Evolutionary conservation across 2,797 vertebrate species (phyloP).

Genomic region (Pelobates cultripes): DNA sequence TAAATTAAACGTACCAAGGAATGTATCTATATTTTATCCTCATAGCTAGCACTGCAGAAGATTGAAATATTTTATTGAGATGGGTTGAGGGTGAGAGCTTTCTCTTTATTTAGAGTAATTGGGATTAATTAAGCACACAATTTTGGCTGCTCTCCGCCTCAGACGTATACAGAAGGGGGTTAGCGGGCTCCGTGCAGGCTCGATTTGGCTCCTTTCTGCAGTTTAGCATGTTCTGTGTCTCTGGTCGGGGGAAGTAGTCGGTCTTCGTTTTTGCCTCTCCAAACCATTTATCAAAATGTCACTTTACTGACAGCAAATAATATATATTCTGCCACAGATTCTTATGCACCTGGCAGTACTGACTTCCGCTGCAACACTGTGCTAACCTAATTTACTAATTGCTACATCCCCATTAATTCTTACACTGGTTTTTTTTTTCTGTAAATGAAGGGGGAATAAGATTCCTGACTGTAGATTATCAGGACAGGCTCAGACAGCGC

Average conservation of each 20-base stretch:
- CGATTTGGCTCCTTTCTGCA: conserved; percentile 78
- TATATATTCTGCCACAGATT: conserved; percentile 98
- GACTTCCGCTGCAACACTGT: conserved; percentile 83
- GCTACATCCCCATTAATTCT: conserved; percentile 95
- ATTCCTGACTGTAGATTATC: conserved; percentile 16
- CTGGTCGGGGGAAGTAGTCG: conserved; percentile 93
- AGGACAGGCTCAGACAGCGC: conserved; percentile 12
- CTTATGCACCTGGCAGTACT: conserved; percentile 88
- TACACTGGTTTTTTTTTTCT: conserved; percentile 89
- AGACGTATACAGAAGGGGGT: conserved; percentile 38
- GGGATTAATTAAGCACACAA: conserved; percentile 52
- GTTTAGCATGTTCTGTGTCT: conserved; percentile 90
- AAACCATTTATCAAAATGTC: conserved; percentile 99
- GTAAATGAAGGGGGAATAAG: conserved; percentile 77
- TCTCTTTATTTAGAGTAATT: conserved; percentile 52
- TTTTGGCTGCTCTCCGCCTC: conserved; percentile 39
- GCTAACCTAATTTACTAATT: conserved; percentile 99
- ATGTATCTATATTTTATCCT: background rate
- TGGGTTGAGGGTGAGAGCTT: conserved; percentile 32
- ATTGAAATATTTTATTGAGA: conserved; percentile 29
- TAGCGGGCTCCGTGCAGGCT: conserved; percentile 34
- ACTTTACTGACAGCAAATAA: conserved; percentile 98
- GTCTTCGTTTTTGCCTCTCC: conserved; percentile 90
- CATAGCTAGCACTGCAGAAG: background rate
- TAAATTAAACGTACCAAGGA: too few relatives aligned